Evolutionary conservation across 1,140 invertebrate species (phyloP).

Genomic region (Aethina tumida): DNA sequence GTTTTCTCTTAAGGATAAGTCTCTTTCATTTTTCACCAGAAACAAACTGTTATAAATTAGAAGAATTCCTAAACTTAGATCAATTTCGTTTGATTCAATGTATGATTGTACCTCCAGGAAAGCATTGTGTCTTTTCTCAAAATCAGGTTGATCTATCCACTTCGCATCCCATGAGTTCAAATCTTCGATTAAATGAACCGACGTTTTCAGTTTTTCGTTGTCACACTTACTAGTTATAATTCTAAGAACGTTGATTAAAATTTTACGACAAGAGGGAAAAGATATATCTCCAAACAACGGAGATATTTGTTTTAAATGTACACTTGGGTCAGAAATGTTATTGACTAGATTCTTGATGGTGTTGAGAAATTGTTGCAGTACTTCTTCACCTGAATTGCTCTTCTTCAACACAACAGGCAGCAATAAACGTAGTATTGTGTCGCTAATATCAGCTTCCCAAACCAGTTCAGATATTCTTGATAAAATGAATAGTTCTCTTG

Average conservation of each 20-base stretch:
- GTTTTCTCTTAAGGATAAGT: constrained; percentile 72
- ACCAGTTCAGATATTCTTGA: constrained; percentile 68
- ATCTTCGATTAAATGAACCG: constrained; percentile 46
- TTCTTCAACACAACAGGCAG: constrained; percentile 65
- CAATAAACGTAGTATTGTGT: constrained; percentile 56
- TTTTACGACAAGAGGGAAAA: constrained; percentile 49
- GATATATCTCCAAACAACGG: constrained; percentile 54
- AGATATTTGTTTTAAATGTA: constrained; percentile 54
- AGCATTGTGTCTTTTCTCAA: constrained; percentile 63
- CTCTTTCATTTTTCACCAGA: constrained; percentile 64
- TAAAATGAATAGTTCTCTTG: constrained; percentile 67
- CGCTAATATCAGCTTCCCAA: constrained; percentile 51
- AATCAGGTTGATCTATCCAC: constrained; percentile 89
- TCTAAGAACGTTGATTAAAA: constrained; percentile 47
- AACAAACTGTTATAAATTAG: constrained; percentile 76
- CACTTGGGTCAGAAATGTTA: constrained; percentile 51
- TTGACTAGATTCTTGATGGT: constrained; percentile 65
- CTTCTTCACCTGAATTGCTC: constrained; percentile 45
- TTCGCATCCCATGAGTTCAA: constrained; percentile 80
- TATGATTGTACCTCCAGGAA: constrained; percentile 55
- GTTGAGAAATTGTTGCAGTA: constrained; percentile 51
- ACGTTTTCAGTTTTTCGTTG: constrained; percentile 32
- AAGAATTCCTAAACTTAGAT: constrained; percentile 57
- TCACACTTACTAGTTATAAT: constrained; percentile 39
- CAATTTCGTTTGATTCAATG: constrained; percentile 43